Evolutionary conservation across 2,888 invertebrate species (phyloP), one percentile per base, ranked within the genome.

Genomic region (Phyllotreta cruciferae): DNA sequence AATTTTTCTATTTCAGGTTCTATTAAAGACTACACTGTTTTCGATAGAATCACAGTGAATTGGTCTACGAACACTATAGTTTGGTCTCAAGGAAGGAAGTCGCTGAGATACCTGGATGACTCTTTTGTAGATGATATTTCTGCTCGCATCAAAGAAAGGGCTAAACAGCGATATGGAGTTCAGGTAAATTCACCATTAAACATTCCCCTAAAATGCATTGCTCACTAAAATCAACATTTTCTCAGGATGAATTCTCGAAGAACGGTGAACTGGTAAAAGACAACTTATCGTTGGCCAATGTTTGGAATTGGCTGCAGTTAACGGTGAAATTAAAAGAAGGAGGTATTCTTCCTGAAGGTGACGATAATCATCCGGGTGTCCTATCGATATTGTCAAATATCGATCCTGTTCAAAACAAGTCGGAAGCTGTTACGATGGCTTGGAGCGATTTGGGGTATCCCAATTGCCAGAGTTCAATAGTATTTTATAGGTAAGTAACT

Each of bases 241-340:
- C 81, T 45, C 75, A 91, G 89, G 83, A 87, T 53, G 92, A 92
- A 66, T 81, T 92, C 67, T 88, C 88, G 80, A 89, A 90, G 77
- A 94, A 95, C 80, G 92, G 91, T 0, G 90, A 91, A 70, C 78
- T 91, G 60, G 89, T 92, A 0, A 88, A 91, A 50, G 91, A 91
- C 74, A 91, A 92, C 74, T 87, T 88, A 39, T 85, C 88, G 34
- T 80, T 96, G 39, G 87, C 88, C 71, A 90, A 88, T 64, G 84
- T 96, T 10, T 97, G 96, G 96, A 87, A 89, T 66, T 94, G 93
- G 88, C 79, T 94, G 62, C 87, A 89, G 66, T 84, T 89, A 63
- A 88, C 92, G 83, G 85, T 87, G 71, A 86, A 87, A 67, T 80
- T 90, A 66, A 87, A 90, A 38, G 88, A 90, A 75, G 89, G 90